Evolutionary conservation across 1,140 invertebrate genomes (phyloP).

Genomic region (Panagrolaimus sp.): DNA sequence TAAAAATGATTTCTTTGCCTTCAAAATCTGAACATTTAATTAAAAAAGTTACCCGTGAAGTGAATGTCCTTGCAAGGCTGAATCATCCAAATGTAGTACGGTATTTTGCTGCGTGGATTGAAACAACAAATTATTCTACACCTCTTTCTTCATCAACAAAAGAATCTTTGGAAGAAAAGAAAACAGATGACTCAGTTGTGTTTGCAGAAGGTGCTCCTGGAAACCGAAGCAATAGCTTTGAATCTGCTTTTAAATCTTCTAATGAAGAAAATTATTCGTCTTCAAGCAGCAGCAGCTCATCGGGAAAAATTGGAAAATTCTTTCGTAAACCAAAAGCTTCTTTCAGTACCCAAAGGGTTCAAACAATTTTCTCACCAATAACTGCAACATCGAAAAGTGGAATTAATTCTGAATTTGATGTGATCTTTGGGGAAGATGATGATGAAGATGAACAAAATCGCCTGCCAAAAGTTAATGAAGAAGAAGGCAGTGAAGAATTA

Average conservation of each 20-base stretch:
- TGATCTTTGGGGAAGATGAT: neutral
- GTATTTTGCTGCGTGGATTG: constrained; percentile 5
- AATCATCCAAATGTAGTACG: neutral
- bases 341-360: neutral
- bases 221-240: too few relatives aligned
- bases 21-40: neutral
- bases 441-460: constrained; percentile 7
- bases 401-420: neutral
- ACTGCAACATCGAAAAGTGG: neutral
- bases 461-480: neutral
- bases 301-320: neutral
- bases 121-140: neutral
- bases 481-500: neutral
- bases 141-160: too few relatives aligned
- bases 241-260: too few relatives aligned
- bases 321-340: too few relatives aligned
- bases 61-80: neutral
- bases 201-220: too few relatives aligned
- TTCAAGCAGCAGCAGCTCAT: neutral
- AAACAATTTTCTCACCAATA: constrained; percentile 1
- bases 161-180: too few relatives aligned
- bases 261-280: neutral
- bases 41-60: neutral
- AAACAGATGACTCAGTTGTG: too few relatives aligned
- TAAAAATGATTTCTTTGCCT: neutral